Evolutionary conservation across 2,113 vertebrate species (phyloP), one percentile per base, ranked within the genome.

Genomic region (Ceyx melanurus): DNA sequence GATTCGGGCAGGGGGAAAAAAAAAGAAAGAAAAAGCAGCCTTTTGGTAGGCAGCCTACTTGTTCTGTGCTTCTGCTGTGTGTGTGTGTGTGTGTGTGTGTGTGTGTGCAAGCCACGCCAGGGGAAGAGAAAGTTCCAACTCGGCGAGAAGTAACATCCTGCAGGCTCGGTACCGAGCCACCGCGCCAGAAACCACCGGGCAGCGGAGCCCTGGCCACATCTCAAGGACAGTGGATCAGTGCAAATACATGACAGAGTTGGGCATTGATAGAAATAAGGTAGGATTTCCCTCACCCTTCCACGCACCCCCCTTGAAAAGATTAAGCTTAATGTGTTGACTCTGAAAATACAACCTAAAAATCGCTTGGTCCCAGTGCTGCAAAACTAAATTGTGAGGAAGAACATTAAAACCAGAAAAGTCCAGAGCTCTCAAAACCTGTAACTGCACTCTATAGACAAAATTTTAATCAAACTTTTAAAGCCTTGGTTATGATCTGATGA

Each of bases 401-500:
- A 91, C 85, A 89, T 84, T 6, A 71, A 92, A 91, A 23, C 26
- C 35, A 62, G 67, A 72, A 75, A 92, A 90, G 77, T 91, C 92
- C 85, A 86, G 67, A 87, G 71, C 71, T 94, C 94, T 90, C 60
- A 35, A 90, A 97, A 81, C 75, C 78, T 6, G 1, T 65, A 96
- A 77, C 89, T 82, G 76, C 81, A 82, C 46, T 43, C 89, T 72
- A 75, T 33, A 95, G 95, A 92, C 77, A 58, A 94, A 94, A 97
- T 97, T 96, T 96, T 95, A 96, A 97, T 97, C 93, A 90, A 97
- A 97, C 94, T 94, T 97, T 94, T 67, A 92, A 94, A 94, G 89
- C 85, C 81, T 80, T 58, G 82, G 92, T 82, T 94, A 96, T 92
- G 96, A 95, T 96, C 95, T 88, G 94, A 95, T 97, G 96, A 94